Conservation (phyloP, 2,113 vertebrate genomes). For the Microcebus griseorufus region DNA sequence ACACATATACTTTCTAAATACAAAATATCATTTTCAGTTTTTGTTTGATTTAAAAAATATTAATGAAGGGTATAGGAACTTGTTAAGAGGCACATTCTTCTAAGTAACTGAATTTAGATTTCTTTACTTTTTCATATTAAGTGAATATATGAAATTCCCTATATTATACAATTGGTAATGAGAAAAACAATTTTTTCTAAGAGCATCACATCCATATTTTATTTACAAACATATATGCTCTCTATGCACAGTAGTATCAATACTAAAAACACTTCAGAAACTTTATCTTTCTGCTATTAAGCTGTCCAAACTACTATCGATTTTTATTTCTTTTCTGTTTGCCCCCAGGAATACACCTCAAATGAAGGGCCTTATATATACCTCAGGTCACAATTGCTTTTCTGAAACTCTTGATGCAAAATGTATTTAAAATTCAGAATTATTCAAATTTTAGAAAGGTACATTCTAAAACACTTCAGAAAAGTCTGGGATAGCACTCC, state of each 20-base stretch:
- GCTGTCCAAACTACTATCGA: background rate
- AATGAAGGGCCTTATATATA: background rate
- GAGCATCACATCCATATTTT: background rate
- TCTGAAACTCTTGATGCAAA: background rate
- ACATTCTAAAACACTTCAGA: background rate
- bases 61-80: background rate
- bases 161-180: background rate
- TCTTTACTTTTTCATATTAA: constrained; percentile 35
- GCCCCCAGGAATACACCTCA: background rate
- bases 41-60: background rate
- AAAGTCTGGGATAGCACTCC: background rate
- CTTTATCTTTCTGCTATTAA: background rate
- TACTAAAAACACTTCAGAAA: background rate
- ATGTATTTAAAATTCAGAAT: background rate
- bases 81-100: background rate
- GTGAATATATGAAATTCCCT: background rate
- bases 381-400: background rate
- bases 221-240: background rate
- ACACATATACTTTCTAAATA: background rate
- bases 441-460: background rate
- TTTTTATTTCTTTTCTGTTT: background rate
- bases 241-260: background rate
- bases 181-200: background rate
- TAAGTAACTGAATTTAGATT: background rate
- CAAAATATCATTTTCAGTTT: background rate